phyloP scores from a whole-genome alignment of 2,113 vertebrate species.

The Serinus canaria region DNA sequence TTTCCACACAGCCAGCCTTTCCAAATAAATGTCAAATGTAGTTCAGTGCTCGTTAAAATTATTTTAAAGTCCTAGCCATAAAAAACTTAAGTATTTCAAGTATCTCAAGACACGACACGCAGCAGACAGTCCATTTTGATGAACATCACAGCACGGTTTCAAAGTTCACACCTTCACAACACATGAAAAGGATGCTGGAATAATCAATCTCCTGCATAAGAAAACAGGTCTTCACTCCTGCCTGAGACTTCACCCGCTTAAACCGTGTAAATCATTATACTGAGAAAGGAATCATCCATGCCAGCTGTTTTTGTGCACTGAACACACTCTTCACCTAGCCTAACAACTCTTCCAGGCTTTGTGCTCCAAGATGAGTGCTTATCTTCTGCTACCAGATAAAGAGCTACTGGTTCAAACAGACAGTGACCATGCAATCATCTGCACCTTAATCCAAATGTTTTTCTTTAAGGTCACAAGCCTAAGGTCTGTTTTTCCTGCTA shows the following conservation, averaged over 20 bases:
- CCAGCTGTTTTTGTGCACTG: not conserved
- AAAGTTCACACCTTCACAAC: not conserved
- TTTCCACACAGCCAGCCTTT: not conserved
- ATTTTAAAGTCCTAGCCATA: not conserved
- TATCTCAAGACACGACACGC: not conserved
- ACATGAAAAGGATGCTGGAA: not conserved
- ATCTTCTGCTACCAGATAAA: conserved; percentile 53
- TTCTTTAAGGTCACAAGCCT: conserved; percentile 32
- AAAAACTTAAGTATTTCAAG: not conserved
- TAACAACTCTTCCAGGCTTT: not conserved
- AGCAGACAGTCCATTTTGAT: not conserved
- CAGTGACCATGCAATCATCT: not conserved
- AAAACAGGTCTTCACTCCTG: not conserved
- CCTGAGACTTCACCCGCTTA: not conserved
- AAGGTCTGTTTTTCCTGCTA: conserved; percentile 1
- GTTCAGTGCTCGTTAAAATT: not conserved
- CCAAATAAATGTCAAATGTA: not conserved
- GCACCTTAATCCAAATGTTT: conserved; percentile 37
- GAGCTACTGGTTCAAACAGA: conserved; percentile 42
- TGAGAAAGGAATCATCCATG: not conserved
- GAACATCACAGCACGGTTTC: not conserved
- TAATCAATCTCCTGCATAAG: not conserved
- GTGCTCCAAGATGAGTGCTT: not conserved
- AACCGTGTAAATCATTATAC: not conserved
- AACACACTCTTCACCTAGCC: not conserved